These are phyloP conservation scores for Adrianichthys oophorus DNA, from an alignment of 2,797 vertebrate genomes.

Conservation along the genomic window DNA sequence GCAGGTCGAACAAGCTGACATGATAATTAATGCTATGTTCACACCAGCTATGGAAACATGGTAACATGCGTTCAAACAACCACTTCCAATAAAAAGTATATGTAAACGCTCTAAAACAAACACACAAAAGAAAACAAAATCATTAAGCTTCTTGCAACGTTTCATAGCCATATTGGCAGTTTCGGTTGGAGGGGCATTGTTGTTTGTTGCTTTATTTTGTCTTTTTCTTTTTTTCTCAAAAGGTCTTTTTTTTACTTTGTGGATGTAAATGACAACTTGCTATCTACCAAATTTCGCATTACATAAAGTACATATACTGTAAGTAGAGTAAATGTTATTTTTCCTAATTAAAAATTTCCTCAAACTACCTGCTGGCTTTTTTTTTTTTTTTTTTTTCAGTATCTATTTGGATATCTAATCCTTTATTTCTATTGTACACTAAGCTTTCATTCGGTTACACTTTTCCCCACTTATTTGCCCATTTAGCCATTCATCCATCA, in stretches of 20 bases:
- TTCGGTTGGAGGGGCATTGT: constrained; percentile 30
- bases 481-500: constrained; percentile 78
- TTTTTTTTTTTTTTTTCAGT: constrained; percentile 37
- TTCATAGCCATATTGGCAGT: constrained; percentile 23
- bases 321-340: constrained; percentile 50
- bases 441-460: constrained; percentile 69
- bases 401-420: constrained; percentile 69
- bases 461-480: constrained; percentile 75
- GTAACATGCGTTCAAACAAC: too few species aligned
- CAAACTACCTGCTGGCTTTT: constrained; percentile 41
- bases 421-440: constrained; percentile 71
- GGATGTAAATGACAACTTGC: constrained; percentile 70
- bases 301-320: constrained; percentile 53
- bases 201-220: constrained; percentile 51
- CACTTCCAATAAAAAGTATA: too few species aligned
- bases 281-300: constrained; percentile 63
- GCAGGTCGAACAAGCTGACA: too few species aligned
- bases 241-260: constrained; percentile 61
- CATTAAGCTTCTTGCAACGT: constrained; percentile 32
- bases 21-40: too few species aligned
- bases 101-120: constrained; percentile 16
- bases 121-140: constrained; percentile 6
- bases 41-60: too few species aligned
- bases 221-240: constrained; percentile 60
- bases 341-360: constrained; percentile 20